Base-by-base conservation (phyloP, 2,888 invertebrate species). In the Conomelus anceps region DNA sequence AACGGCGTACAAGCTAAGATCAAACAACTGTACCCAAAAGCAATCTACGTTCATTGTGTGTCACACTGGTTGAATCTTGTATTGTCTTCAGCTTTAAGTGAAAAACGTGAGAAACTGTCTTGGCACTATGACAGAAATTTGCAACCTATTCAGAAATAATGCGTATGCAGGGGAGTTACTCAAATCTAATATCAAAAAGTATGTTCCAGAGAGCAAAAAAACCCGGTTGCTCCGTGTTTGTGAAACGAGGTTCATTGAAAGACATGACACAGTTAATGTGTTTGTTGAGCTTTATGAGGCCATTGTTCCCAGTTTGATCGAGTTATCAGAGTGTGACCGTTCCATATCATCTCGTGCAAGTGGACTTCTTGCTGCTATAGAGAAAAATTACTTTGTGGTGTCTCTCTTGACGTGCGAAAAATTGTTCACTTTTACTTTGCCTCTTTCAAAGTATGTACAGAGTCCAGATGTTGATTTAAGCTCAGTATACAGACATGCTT, bases 321-420 rank as follows among this genome's bases (percentile, higher is more conserved):
- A 89, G 20, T 26, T 89, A 41, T 85, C 89, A 22, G 86, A 34
- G 89, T 20, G 4, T 20, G 13, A 22, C 26, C 86, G 22, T 22
- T 34, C 26, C 22, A 86, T 89, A 22, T 89, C 89, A n/a, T 86
- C 89, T 11, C 22, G n/a, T 22, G 87, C 87, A 89, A 22, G 9
- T 22, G 26, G 26, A 34, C 22, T 84, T 20, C 17, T 41, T 63
- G 85, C 20, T 11, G 23, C 87, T 20, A 63, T 89, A 17, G 89
- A 87, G 22, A 87, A 86, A 84, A 87, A 87, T 84, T 6, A 23
- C 4, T 87, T 89, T 24, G 22, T 87, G 11, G 23, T 89, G 20
- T 41, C 41, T 20, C 84, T 89, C 7, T 41, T 89, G 23, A 22
- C 22, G 1, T 88, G 88, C n/a, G 89, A 89, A 88, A 89, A 89